Evolutionary conservation across 2,113 vertebrate species (phyloP).

Genomic region (Sprattus sprattus): DNA sequence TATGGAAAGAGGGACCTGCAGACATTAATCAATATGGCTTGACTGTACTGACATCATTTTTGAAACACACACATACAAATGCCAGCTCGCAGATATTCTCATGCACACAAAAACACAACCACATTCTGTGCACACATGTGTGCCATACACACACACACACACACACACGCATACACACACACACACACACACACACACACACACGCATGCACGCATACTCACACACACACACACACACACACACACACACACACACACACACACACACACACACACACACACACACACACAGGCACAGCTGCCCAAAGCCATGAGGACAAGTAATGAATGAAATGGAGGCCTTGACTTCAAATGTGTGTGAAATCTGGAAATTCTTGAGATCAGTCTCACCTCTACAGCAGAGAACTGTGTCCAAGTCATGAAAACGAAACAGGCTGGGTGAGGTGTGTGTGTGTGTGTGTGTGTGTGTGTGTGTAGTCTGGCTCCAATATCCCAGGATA

Average conservation of each 20-base stretch:
- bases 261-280: background rate
- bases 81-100: background rate
- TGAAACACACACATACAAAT: background rate
- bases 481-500: background rate
- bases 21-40: background rate
- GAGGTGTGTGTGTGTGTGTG: too few relatives aligned
- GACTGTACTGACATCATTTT: background rate
- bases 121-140: conserved; percentile 8
- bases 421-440: background rate
- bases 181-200: background rate
- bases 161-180: background rate
- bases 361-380: conserved; percentile 39
- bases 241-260: conserved; percentile 24
- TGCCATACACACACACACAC: background rate
- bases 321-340: conserved; percentile 11
- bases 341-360: conserved; percentile 32
- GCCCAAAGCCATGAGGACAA: conserved; percentile 28
- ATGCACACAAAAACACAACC: conserved; percentile 6
- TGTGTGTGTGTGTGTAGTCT: too few relatives aligned
- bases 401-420: background rate
- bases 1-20: background rate
- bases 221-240: conserved; percentile 20
- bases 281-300: conserved; percentile 26
- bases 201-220: background rate
- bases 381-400: conserved; percentile 29